A percentile compares a stretch with the other conserved stretches of the same genome.
phyloP scores from a whole-genome alignment of 1,140 invertebrate species.

The Venturia canescens region DNA sequence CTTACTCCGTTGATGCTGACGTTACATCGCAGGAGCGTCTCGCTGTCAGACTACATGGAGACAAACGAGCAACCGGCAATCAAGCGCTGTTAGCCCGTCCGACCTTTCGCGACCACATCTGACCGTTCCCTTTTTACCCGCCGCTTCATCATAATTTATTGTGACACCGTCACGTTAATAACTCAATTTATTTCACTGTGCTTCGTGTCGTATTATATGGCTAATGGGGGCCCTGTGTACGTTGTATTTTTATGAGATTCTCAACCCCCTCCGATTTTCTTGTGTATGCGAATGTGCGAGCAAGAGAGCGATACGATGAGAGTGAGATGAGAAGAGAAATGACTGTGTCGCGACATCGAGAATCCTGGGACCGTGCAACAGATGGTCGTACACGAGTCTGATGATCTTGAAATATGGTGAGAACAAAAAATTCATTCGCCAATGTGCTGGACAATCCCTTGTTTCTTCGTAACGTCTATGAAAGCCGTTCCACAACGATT shows the following conservation, averaged over 20 bases:
- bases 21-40: slow-evolving; percentile 70
- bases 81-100: slow-evolving; percentile 75
- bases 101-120: slow-evolving; percentile 74
- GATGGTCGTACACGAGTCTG: slow-evolving; percentile 22
- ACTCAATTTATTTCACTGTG: slow-evolving; percentile 77
- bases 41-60: slow-evolving; percentile 75
- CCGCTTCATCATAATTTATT: slow-evolving; percentile 78
- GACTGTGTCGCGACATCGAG: slow-evolving; percentile 24
- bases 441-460: too few relatives aligned
- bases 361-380: slow-evolving; percentile 39
- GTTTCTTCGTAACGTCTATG: too few relatives aligned
- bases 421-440: slow-evolving; percentile 12
- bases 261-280: slow-evolving; percentile 64
- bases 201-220: slow-evolving; percentile 20
- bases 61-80: slow-evolving; percentile 77
- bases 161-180: slow-evolving; percentile 77
- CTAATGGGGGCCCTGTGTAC: slow-evolving; percentile 2
- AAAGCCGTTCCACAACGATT: too few relatives aligned
- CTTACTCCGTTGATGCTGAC: slow-evolving; percentile 55
- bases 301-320: neutral
- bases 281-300: slow-evolving; percentile 45
- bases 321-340: neutral
- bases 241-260: slow-evolving; percentile 54
- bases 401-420: slow-evolving; percentile 23
- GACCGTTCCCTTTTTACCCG: slow-evolving; percentile 73